Evolutionary conservation across 2,888 invertebrate species (phyloP), one percentile per base, ranked within the genome.

Genomic region (Melinaea menophilus): DNA sequence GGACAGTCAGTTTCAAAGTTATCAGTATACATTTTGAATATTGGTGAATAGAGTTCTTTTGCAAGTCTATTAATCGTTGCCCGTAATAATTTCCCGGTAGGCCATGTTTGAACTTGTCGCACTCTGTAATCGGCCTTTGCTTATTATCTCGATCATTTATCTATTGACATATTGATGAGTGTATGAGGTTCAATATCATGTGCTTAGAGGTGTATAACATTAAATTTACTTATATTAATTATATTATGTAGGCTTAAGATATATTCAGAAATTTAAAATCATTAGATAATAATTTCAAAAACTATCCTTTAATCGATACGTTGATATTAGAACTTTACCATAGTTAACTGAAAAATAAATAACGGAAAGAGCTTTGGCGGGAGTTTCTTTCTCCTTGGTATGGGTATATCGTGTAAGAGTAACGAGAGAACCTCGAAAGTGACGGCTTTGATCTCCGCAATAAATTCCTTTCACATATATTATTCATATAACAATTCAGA

Each of bases 31-130:
- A 22, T 22, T 22, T 22, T 22, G 22, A 22, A 22, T 22, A 22
- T 22, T 22, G 51, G 51, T 51, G 31, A 31, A 54, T 59, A 54
- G 59, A 55, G 59, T 63, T 59, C 56, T 54, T 61, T 55, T 54
- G 51, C 31, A 61, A 62, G 62, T 63, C 73, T 71, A 79, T 76
- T 76, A 78, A 80, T 80, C 79, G 79, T 77, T 74, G 76, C 78
- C 75, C 76, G 76, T 77, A 75, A 80, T 79, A 73, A 79, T 79
- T 75, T 78, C 72, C 73, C 65, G 61, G 22, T 63, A 69, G 70
- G 67, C 68, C 64, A 61, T 77, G 79, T 79, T 79, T 78, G 75
- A 64, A 73, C 73, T 66, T 67, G 62, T 69, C 69, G 61, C 68
- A 66, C 70, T 71, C 69, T 67, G 68, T 72, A 72, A 73, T 73